Evolutionary conservation across 2,888 invertebrate species (phyloP), one percentile per base, ranked within the genome.

Genomic region (Orchestes rusci): DNA sequence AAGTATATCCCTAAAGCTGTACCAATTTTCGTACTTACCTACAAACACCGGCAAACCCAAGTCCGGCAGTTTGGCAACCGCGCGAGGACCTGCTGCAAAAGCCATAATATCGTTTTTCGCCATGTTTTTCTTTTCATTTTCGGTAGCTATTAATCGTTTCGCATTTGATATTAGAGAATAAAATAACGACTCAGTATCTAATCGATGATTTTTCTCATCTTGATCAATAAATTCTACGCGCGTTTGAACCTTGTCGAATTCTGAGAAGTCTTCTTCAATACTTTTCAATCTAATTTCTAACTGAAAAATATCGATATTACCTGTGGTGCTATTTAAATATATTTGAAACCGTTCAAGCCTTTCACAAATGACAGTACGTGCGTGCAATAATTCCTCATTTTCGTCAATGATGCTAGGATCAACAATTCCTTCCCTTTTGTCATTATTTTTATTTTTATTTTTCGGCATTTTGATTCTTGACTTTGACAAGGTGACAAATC

Each of bases 221-320:
- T 2, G 13, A 10, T 18, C 4, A 10, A 12, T 8, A 36, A 16
- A 36, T 13, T 36, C 23, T n/a, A 36, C 5, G 3, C 36, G 19
- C 17, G 36, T 36, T 36, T 36, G 36, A 12, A 36, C 27, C 5
- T n/a, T 19, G 10, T 36, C 36, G 15, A 20, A 36, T 20, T 36
- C 36, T 13, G 36, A 20, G 16, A 36, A 36, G 16, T n/a, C n/a
- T n/a, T n/a, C n/a, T n/a, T n/a, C n/a, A n/a, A n/a, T n/a, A n/a
- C n/a, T n/a, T n/a, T n/a, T 32, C 32, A 36, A 4, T 8, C 36
- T 19, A 2, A 13, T 20, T 20, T 36, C 36, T 2, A 20, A 16
- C 27, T 36, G 20, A 12, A 19, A 36, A 3, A 18, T 36, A 7
- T 36, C 36, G 5, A 18, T 20, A 4, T 20, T 32, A 16, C 16